Base-by-base conservation (phyloP, 2,888 invertebrate genomes). In the Brachylomia viminalis region DNA sequence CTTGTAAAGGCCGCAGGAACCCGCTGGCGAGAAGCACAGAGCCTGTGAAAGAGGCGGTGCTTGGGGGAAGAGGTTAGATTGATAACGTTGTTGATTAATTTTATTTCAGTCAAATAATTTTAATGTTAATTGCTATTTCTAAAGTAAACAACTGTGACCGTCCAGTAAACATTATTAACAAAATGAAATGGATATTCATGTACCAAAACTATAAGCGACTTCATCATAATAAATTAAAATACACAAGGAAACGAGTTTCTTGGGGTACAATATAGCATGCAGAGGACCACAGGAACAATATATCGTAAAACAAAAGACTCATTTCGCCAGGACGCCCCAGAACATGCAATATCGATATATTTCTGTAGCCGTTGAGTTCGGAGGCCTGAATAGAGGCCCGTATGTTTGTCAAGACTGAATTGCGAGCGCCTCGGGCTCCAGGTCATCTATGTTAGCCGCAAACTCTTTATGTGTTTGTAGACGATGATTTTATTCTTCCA, bases 351-450 rank as follows among this genome's bases (percentile, higher is more conserved):
- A 91, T 92, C 92, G 91, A 92, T 91, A 91, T 91, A 90, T 91
- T 90, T 86, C 88, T 87, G 84, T 86, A 84, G 86, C 81, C 77
- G 75, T 85, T 72, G 77, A 82, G 87, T 88, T 86, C 71, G 80
- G 80, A 80, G 80, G 74, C 83, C 70, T 88, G 88, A 87, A 88
- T 85, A 82, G 77, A 81, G 70, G 77, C 80, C 73, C 88, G 91
- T 88, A 84, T 92, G 92, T 92, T 92, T 92, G 91, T 89, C 72
- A 81, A 91, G 91, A 90, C 90, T 92, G 92, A 92, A 93, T 93
- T 92, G 92, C 91, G 88, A 91, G 76, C 86, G 91, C 92, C 90
- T 76, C 79, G 76, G 89, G 92, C 91, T 92, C 61, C 89, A 89
- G 91, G 91, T 91, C 91, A 90, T 88, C 86, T 86, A 79, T 83